A percentile compares a stretch with the other conserved stretches of the same genome.
These are phyloP conservation scores for Anguilla japonica DNA, from an alignment of 2,113 vertebrate species.

Conservation along the genomic window DNA sequence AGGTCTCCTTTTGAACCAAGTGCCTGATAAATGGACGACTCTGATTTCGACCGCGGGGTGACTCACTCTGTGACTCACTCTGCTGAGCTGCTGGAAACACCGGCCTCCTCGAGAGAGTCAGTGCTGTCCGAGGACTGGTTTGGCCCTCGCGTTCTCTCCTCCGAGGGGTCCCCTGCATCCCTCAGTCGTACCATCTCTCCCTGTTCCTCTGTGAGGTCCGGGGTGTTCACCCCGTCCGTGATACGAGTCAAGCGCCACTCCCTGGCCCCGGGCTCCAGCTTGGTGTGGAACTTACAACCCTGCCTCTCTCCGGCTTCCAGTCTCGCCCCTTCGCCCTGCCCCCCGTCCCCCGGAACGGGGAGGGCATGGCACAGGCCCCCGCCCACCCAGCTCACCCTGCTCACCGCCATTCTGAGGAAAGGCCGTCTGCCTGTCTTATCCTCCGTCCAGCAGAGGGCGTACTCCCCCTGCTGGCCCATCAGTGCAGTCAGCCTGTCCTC, in stretches of 20 bases:
- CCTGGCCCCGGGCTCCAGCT: constrained; percentile 80
- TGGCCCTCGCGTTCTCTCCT: constrained; percentile 33
- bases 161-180: constrained; percentile 48
- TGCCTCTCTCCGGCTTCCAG: constrained; percentile 73
- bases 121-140: constrained; percentile 60
- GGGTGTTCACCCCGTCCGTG: constrained; percentile 73
- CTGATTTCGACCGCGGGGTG: constrained; percentile 2
- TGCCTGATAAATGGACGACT: constrained; percentile 43
- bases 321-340: constrained; percentile 56
- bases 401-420: constrained; percentile 91
- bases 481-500: constrained; percentile 63
- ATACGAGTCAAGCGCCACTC: constrained; percentile 72
- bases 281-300: constrained; percentile 67
- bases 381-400: constrained; percentile 83
- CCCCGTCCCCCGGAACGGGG: constrained; percentile 54
- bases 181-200: constrained; percentile 60
- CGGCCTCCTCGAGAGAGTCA: constrained; percentile 70
- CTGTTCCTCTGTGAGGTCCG: constrained; percentile 64
- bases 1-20: constrained; percentile 53
- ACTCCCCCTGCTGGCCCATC: constrained; percentile 73
- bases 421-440: constrained; percentile 72
- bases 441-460: constrained; percentile 59
- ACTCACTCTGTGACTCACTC: constrained; percentile 47
- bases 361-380: constrained; percentile 63
- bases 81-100: constrained; percentile 57